phyloP scores from a whole-genome alignment of 2,113 vertebrate species.

The Xenus cinereus region DNA sequence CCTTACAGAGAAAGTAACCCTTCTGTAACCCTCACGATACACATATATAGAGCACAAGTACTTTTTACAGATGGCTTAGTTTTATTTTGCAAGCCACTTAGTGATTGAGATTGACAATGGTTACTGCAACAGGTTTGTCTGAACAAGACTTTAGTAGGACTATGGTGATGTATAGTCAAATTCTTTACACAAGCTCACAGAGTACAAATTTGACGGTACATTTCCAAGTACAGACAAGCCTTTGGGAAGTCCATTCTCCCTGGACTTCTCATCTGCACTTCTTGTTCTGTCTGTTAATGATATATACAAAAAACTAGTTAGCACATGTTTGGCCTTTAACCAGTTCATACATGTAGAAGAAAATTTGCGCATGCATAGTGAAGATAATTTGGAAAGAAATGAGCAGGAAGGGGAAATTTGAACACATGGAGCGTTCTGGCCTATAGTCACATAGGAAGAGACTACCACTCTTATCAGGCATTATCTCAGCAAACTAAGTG shows the following conservation, averaged over 20 bases:
- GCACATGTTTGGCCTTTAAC: background rate
- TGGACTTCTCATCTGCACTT: background rate
- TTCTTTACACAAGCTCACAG: background rate
- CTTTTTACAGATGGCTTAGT: background rate
- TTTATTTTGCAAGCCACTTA: background rate
- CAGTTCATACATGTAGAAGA: accelerated
- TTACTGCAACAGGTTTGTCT: background rate
- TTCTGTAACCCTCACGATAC: background rate
- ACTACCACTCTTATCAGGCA: background rate
- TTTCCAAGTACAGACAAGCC: background rate
- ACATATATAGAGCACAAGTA: background rate
- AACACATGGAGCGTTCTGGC: background rate
- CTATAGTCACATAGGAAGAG: background rate
- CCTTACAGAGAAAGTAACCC: background rate
- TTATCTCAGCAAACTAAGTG: background rate
- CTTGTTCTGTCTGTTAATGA: background rate
- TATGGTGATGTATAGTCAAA: background rate
- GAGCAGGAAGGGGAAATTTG: background rate
- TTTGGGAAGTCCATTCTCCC: background rate
- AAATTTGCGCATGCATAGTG: accelerated
- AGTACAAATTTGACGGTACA: background rate
- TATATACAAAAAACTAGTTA: background rate
- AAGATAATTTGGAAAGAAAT: background rate
- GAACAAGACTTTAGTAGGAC: background rate
- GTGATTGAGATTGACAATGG: background rate